Evolutionary conservation across 2,888 invertebrate species (phyloP).

Genomic region (Lepidonotus clava): DNA sequence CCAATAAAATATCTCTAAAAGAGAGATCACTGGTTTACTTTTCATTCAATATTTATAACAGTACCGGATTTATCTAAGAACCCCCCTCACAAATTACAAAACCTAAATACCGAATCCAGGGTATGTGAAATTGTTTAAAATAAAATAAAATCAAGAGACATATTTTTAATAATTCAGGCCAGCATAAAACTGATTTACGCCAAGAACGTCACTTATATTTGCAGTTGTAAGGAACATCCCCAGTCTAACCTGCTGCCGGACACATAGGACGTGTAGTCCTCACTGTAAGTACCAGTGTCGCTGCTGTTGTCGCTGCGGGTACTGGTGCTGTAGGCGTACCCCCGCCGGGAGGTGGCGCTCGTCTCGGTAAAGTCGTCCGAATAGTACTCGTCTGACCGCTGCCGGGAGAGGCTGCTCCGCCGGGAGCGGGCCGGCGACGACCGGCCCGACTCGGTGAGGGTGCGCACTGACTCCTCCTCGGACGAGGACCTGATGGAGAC

Average conservation of each 20-base stretch:
- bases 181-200: too few species aligned
- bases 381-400: slow-evolving; percentile 63
- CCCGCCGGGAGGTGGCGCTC: background rate
- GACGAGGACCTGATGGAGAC: slow-evolving; percentile 58
- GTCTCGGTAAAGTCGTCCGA: slow-evolving; percentile 55
- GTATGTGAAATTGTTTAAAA: too few species aligned
- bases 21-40: too few species aligned
- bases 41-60: too few species aligned
- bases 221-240: slow-evolving; percentile 58
- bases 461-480: slow-evolving; percentile 66
- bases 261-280: slow-evolving; percentile 62
- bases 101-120: too few species aligned
- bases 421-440: slow-evolving; percentile 6
- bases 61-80: too few species aligned
- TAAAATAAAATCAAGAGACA: too few species aligned
- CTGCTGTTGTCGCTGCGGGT: background rate
- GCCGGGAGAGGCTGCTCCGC: slow-evolving; percentile 33
- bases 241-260: slow-evolving; percentile 47
- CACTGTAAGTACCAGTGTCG: slow-evolving; percentile 59
- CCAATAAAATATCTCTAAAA: too few species aligned
- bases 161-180: too few species aligned
- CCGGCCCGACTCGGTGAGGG: slow-evolving; percentile 27
- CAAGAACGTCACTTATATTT: too few species aligned
- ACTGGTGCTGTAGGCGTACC: background rate
- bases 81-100: too few species aligned